Percentiles rank a stretch among this genome's conserved stretches.
Evolutionary conservation across 2,888 invertebrate genomes (phyloP).

Genomic region (Invenusta paracnida): DNA sequence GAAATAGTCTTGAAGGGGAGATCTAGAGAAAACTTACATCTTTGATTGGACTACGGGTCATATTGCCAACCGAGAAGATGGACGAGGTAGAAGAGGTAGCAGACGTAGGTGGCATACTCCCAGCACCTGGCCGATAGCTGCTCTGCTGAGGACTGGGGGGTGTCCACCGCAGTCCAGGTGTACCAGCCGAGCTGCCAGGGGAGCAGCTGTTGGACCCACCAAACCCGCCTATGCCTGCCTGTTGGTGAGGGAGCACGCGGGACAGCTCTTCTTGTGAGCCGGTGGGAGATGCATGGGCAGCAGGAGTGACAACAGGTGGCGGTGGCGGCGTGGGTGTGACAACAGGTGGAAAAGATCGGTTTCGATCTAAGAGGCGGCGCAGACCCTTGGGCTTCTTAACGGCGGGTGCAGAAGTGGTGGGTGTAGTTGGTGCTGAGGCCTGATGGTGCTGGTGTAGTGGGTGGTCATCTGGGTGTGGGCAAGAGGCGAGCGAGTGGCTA

Average conservation of each 20-base stretch:
- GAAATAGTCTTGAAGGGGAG: no score
- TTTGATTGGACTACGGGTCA: not conserved
- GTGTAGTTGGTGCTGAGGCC: no score
- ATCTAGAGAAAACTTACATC: no score
- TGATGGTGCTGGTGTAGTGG: no score
- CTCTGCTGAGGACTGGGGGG: not conserved
- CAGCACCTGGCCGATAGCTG: not conserved
- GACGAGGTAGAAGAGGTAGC: not conserved
- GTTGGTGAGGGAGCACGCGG: not conserved
- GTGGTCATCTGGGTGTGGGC: not conserved
- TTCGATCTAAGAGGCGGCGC: not conserved
- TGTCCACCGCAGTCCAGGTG: not conserved
- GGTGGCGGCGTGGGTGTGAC: no score
- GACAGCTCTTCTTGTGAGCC: not conserved
- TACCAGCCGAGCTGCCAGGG: not conserved
- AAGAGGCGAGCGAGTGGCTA: no score
- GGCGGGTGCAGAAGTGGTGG: not conserved
- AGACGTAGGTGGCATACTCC: not conserved
- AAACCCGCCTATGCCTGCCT: no score
- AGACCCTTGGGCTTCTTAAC: not conserved
- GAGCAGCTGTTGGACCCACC: not conserved
- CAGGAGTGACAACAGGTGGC: not conserved
- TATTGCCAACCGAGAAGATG: not conserved
- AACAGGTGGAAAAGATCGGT: not conserved
- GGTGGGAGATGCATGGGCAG: not conserved